Evolutionary conservation across 1,140 invertebrate species (phyloP).

Genomic region (Atta texana): DNA sequence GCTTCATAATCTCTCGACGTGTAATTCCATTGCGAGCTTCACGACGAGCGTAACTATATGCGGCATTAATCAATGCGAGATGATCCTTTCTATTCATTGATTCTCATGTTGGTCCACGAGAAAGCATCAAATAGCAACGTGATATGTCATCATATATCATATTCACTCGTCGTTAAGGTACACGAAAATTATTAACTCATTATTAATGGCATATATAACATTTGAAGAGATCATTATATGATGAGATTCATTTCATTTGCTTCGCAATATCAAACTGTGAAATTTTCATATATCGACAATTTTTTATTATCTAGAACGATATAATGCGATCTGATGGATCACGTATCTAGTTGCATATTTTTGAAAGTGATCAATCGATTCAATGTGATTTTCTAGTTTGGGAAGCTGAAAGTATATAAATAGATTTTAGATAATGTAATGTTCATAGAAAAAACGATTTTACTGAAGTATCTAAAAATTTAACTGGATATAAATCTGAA

Average conservation of each 20-base stretch:
- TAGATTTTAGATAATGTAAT: background rate
- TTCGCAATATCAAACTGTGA: background rate
- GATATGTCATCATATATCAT: slow-evolving; percentile 24
- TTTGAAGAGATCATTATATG: background rate
- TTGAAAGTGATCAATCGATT: slow-evolving; percentile 31
- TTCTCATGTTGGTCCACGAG: background rate
- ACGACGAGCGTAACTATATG: background rate
- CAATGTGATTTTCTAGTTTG: background rate
- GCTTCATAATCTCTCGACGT: background rate
- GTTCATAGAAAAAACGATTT: too few species aligned
- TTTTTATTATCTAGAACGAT: background rate
- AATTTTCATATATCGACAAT: background rate
- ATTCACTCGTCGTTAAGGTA: background rate
- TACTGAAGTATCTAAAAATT: too few species aligned
- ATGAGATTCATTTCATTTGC: slow-evolving; percentile 9
- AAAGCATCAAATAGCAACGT: background rate
- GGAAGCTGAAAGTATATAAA: background rate
- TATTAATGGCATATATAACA: background rate
- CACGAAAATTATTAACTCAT: slow-evolving; percentile 27
- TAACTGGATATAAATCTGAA: too few species aligned
- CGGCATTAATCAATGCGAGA: slow-evolving; percentile 27
- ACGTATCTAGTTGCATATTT: background rate
- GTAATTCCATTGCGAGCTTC: slow-evolving; percentile 18
- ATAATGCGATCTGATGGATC: slow-evolving; percentile 19
- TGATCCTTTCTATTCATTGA: slow-evolving; percentile 15